These are phyloP conservation scores for Candoia aspera DNA, from an alignment of 2,113 vertebrate genomes.

Conservation along the genomic window DNA sequence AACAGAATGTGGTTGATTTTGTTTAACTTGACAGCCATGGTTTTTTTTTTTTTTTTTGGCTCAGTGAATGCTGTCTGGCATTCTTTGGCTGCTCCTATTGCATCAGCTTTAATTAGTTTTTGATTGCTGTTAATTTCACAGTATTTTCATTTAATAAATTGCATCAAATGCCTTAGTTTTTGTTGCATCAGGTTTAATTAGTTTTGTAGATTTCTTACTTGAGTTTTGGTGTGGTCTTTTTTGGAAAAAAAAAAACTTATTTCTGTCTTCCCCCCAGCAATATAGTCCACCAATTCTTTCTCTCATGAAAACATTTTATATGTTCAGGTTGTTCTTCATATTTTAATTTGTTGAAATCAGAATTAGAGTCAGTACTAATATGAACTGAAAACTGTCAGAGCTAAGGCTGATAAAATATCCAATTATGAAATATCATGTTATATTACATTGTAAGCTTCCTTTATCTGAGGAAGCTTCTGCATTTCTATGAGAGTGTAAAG, in stretches of 20 bases:
- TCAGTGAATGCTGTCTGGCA: constrained; percentile 79
- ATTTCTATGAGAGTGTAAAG: neutral
- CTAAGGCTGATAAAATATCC: neutral
- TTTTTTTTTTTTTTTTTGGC: constrained; percentile 76
- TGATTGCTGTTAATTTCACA: constrained; percentile 84
- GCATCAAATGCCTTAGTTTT: constrained; percentile 73
- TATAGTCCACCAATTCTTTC: constrained; percentile 13
- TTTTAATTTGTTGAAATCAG: neutral
- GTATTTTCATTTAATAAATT: constrained; percentile 79
- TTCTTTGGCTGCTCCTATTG: constrained; percentile 74
- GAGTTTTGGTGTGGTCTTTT: constrained; percentile 65
- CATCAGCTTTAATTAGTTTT: constrained; percentile 83
- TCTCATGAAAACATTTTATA: neutral
- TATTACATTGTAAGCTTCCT: neutral
- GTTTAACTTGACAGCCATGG: constrained; percentile 74
- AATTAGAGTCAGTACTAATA: neutral
- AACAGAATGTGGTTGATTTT: constrained; percentile 70
- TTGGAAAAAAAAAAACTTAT: constrained; percentile 44
- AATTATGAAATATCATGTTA: neutral
- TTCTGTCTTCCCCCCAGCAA: constrained; percentile 31
- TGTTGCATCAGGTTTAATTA: constrained; percentile 79
- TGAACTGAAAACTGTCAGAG: neutral
- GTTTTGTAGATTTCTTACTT: constrained; percentile 74
- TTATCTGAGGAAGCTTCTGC: neutral
- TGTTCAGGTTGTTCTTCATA: neutral